Evolutionary conservation across 2,797 vertebrate species (phyloP).

Genomic region (Buceros bicornis): DNA sequence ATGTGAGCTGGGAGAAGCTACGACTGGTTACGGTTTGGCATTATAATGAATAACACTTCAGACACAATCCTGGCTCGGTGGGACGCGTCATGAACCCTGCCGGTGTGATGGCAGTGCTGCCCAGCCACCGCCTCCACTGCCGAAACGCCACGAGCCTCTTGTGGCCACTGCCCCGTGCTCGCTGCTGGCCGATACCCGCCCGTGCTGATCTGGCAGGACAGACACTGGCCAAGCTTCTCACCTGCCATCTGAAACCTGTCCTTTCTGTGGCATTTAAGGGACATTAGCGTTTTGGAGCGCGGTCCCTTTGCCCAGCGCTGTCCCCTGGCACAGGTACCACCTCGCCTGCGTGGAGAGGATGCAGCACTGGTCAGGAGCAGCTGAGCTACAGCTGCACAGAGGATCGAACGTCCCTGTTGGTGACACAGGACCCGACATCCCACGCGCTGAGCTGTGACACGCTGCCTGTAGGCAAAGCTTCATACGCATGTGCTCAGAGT

Average conservation of each 20-base stretch:
- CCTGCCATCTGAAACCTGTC: not conserved
- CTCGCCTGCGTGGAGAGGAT: accelerated
- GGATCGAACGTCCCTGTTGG: accelerated
- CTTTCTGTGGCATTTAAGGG: not conserved
- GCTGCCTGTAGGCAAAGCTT: not conserved
- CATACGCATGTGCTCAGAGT: too few relatives aligned
- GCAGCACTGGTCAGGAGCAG: too few relatives aligned
- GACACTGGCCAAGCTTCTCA: not conserved
- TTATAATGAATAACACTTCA: not conserved
- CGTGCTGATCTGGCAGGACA: too few relatives aligned
- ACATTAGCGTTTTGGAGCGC: accelerated
- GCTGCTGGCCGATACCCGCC: too few relatives aligned
- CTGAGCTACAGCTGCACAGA: not conserved
- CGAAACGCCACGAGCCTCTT: not conserved
- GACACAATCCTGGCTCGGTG: not conserved
- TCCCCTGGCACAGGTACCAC: not conserved
- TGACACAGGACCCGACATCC: too few relatives aligned
- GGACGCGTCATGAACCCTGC: not conserved
- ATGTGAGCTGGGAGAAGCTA: not conserved
- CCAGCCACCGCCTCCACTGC: not conserved
- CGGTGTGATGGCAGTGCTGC: accelerated
- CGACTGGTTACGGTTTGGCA: not conserved
- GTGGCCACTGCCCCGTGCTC: accelerated
- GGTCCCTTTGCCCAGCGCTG: too few relatives aligned
- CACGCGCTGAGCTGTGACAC: accelerated